Conservation (phyloP, 2,113 vertebrate genomes). For the Axis porcinus region DNA sequence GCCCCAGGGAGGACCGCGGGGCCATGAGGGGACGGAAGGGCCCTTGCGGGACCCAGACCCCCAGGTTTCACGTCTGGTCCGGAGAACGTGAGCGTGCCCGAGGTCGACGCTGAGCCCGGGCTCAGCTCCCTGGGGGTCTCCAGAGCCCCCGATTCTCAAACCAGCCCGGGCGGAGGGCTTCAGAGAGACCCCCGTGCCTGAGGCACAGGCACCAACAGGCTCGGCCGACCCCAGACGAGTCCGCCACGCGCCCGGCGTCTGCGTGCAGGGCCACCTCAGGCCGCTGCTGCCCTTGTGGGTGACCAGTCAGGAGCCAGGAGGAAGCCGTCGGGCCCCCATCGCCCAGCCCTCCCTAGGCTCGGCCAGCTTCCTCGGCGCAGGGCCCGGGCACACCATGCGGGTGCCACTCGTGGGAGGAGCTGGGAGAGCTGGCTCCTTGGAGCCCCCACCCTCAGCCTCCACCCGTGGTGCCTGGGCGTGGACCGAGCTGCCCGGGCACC, state of each 20-base stretch:
- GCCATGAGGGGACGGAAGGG: neutral
- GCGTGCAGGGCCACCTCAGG: conserved; percentile 80
- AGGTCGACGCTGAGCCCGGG: neutral
- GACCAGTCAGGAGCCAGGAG: conserved; percentile 94
- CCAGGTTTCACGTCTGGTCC: neutral
- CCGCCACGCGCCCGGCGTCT: conserved; percentile 81
- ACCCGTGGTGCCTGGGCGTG: conserved; percentile 95
- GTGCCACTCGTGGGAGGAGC: conserved; percentile 91
- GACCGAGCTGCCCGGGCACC: conserved; percentile 94
- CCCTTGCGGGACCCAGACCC: neutral
- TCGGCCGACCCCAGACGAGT: conserved; percentile 82
- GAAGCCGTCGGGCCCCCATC: conserved; percentile 94
- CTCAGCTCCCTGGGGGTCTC: neutral
- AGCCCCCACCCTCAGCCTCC: conserved; percentile 92
- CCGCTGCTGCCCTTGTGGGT: conserved; percentile 91
- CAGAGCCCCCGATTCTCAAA: neutral
- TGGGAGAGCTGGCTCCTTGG: conserved; percentile 90
- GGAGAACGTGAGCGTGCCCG: fast-evolving
- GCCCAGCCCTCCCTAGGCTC: conserved; percentile 91
- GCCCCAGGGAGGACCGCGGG: no score
- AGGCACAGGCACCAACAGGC: conserved; percentile 81
- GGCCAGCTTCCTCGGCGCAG: conserved; percentile 90
- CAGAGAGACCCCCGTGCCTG: conserved; percentile 49
- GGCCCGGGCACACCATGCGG: conserved; percentile 89
- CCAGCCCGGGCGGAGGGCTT: neutral